Conservation (phyloP, 1,140 invertebrate species). For the Rhopalosiphum padi region DNA sequence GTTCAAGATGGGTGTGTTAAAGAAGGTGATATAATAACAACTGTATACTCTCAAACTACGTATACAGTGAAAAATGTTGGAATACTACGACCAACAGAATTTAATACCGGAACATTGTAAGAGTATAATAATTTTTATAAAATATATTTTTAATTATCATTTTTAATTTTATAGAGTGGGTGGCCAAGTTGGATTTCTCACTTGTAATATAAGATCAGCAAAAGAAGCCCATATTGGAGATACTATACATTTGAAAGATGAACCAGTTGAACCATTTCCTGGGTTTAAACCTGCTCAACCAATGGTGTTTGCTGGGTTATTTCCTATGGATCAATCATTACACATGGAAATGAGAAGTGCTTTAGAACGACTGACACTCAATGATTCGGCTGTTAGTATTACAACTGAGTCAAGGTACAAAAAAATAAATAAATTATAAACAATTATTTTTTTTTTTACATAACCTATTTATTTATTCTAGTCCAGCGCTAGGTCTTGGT, state of each 20-base stretch:
- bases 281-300: slow-evolving; percentile 78
- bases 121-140: slow-evolving; percentile 61
- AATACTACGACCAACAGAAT: slow-evolving; percentile 80
- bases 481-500: slow-evolving; percentile 89
- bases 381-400: slow-evolving; percentile 90
- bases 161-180: slow-evolving; percentile 68
- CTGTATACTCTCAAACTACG: slow-evolving; percentile 67
- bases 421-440: neutral
- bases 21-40: slow-evolving; percentile 72
- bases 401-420: slow-evolving; percentile 79
- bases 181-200: slow-evolving; percentile 83
- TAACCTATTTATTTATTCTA: slow-evolving; percentile 49
- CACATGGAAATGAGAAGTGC: slow-evolving; percentile 76
- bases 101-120: slow-evolving; percentile 73
- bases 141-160: neutral
- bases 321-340: slow-evolving; percentile 89
- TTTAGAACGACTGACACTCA: slow-evolving; percentile 90
- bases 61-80: slow-evolving; percentile 85
- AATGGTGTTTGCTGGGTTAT: slow-evolving; percentile 95
- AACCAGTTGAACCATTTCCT: slow-evolving; percentile 69
- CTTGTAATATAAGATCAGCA: slow-evolving; percentile 80
- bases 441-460: neutral
- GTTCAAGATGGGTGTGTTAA: slow-evolving; percentile 77
- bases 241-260: slow-evolving; percentile 73
- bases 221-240: slow-evolving; percentile 86